A percentile compares a stretch with the other conserved stretches of the same genome.
Evolutionary conservation across 2,888 invertebrate genomes (phyloP).

Genomic region (Erynnis tages): DNA sequence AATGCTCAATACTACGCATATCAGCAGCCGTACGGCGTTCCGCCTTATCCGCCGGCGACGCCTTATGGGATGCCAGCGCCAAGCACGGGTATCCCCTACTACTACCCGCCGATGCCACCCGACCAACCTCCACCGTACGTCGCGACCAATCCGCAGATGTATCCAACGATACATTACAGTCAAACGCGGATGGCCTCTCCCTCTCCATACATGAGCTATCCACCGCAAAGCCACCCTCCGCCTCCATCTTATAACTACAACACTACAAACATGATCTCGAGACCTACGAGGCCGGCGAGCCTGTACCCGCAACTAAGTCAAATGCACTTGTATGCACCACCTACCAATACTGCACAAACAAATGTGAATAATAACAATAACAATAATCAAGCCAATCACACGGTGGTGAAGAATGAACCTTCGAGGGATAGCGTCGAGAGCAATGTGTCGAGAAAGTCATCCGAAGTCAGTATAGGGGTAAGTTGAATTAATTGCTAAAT

Average conservation of each 20-base stretch:
- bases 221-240: conserved; percentile 38
- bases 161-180: conserved; percentile 57
- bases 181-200: conserved; percentile 70
- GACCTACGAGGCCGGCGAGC: conserved; percentile 53
- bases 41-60: conserved; percentile 55
- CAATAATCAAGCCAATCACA: conserved; percentile 37
- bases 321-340: conserved; percentile 52
- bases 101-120: conserved; percentile 46
- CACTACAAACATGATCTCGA: conserved; percentile 69
- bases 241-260: conserved; percentile 58
- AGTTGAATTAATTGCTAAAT: conserved; percentile 32
- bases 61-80: conserved; percentile 67
- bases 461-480: conserved; percentile 60
- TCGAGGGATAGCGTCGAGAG: conserved; percentile 51
- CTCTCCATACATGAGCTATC: conserved; percentile 53
- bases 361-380: conserved; percentile 40
- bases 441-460: conserved; percentile 54
- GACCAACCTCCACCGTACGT: conserved; percentile 49
- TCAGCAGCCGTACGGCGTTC: conserved; percentile 52
- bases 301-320: conserved; percentile 63
- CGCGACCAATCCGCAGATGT: conserved; percentile 48
- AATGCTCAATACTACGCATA: conserved; percentile 57
- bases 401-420: conserved; percentile 48
- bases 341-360: conserved; percentile 1
- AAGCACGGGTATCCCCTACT: conserved; percentile 44